Evolutionary conservation across 1,140 invertebrate genomes (phyloP).

Genomic region (Bombus consobrinus): DNA sequence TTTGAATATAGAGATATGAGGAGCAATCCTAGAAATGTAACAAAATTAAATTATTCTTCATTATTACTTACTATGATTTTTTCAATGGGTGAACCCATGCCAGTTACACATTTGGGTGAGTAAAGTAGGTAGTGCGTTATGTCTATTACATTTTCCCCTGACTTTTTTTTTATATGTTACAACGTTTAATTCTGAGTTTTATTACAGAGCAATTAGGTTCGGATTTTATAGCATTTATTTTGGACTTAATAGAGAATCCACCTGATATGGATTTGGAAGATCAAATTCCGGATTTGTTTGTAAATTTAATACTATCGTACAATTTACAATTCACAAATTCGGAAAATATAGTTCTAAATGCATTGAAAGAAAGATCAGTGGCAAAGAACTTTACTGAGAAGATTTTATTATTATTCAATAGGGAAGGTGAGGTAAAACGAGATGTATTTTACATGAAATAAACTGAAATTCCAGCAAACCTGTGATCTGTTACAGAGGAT

Average conservation of each 20-base stretch:
- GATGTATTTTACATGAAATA: not conserved
- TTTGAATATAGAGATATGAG: conserved; percentile 86
- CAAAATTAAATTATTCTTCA: conserved; percentile 89
- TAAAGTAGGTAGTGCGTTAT: conserved; percentile 58
- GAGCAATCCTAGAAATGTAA: conserved; percentile 87
- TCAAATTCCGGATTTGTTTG: conserved; percentile 90
- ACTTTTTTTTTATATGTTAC: not conserved
- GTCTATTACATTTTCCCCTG: not conserved
- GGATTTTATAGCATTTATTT: conserved; percentile 90
- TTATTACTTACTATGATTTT: conserved; percentile 92
- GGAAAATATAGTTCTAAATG: conserved; percentile 90
- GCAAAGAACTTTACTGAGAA: conserved; percentile 96
- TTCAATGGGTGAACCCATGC: conserved; percentile 94
- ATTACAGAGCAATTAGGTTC: conserved; percentile 90
- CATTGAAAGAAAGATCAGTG: conserved; percentile 87
- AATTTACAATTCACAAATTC: conserved; percentile 91
- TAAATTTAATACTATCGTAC: conserved; percentile 93
- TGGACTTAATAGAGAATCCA: conserved; percentile 91
- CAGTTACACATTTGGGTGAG: conserved; percentile 90
- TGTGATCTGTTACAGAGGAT: conserved; percentile 86
- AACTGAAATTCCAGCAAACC: not conserved
- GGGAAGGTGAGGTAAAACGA: conserved; percentile 88
- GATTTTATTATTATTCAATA: conserved; percentile 92
- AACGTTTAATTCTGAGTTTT: conserved; percentile 22
- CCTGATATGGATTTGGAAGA: conserved; percentile 90